Base-by-base conservation (phyloP, 2,797 vertebrate species). In the Phaenicophaeus curvirostris region DNA sequence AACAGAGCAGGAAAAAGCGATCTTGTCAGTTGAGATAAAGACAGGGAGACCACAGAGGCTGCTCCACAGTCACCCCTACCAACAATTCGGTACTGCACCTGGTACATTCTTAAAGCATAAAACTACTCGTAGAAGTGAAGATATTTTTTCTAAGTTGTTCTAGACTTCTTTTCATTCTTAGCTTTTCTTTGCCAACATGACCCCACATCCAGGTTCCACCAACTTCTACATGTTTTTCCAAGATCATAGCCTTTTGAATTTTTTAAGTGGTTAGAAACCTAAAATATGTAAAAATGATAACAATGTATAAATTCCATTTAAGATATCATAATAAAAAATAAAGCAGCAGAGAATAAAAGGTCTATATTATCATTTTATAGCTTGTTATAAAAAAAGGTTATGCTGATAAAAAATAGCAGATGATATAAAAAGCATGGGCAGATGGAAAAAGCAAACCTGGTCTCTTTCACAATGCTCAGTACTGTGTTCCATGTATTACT, bases 41-140 rank as follows among this genome's bases (percentile, higher is more conserved):
- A 33, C 27, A 33, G 37, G 11, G 37, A 21, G 8, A 65, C 67
- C 24, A 25, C 35, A 48, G 65, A 31, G 37, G 4, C 15, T 4
- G 0, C 14, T 20, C 15, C 24, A 30, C 25, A 33, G 44, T 5
- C 13, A 21, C 9, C 1, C 1, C 23, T 55, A 25, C 3, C 24
- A 12, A 3, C 0, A 0, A 6, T 30, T 31, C 19, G 11, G 14
- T 9, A 44, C 6, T 6, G 28, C 17, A 69, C 2, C 13, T 5
- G 0, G 0, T 15, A 28, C 10, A 68, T 3, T 2, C 1, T 33
- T n/a, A 25, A 3, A 63, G 11, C 2, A n/a, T 14, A 30, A 84
- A 88, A 80, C 23, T 58, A 9, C 11, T 58, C 6, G 18, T 2
- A 54, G 15, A 82, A 67, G 4, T 35, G 12, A 80, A 74, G 9